phyloP scores from a whole-genome alignment of 2,888 invertebrate species.

The Baronia brevicornis region DNA sequence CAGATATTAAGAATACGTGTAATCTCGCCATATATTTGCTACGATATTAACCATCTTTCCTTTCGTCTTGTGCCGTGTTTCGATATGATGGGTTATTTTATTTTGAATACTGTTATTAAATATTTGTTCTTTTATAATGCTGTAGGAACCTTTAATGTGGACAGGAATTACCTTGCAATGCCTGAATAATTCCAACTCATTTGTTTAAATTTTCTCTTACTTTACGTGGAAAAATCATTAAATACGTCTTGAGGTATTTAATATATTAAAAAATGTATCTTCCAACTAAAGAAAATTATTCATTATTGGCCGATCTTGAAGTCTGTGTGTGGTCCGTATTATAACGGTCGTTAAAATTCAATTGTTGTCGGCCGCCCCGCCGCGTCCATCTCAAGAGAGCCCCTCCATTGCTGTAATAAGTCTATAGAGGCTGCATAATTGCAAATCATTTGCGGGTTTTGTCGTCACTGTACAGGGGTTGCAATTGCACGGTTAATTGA shows the following conservation, averaged over 20 bases:
- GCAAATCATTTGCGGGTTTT: slow-evolving; percentile 72
- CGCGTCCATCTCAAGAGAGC: slow-evolving; percentile 33
- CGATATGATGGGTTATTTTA: too few relatives aligned
- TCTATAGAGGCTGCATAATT: slow-evolving; percentile 72
- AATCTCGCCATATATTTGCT: too few relatives aligned
- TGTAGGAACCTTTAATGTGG: too few relatives aligned
- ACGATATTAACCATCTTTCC: too few relatives aligned
- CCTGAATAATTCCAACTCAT: not conserved
- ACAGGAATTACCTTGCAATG: too few relatives aligned
- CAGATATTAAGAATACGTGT: too few relatives aligned
- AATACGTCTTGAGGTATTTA: too few relatives aligned
- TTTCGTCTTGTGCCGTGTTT: too few relatives aligned
- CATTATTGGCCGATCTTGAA: slow-evolving; percentile 12
- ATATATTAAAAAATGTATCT: too few relatives aligned
- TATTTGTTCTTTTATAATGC: too few relatives aligned
- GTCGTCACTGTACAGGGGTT: slow-evolving; percentile 20
- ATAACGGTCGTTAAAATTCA: slow-evolving; percentile 71
- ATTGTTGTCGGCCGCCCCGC: slow-evolving; percentile 62
- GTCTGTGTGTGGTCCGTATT: slow-evolving; percentile 43
- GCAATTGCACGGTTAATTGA: slow-evolving; percentile 2
- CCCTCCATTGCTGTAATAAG: slow-evolving; percentile 63
- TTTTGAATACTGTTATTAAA: too few relatives aligned
- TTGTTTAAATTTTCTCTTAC: not conserved
- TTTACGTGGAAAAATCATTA: too few relatives aligned
- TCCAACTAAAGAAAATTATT: not conserved